These are phyloP conservation scores for Cerastis rubricosa DNA, from an alignment of 2,888 invertebrate species.

Conservation along the genomic window DNA sequence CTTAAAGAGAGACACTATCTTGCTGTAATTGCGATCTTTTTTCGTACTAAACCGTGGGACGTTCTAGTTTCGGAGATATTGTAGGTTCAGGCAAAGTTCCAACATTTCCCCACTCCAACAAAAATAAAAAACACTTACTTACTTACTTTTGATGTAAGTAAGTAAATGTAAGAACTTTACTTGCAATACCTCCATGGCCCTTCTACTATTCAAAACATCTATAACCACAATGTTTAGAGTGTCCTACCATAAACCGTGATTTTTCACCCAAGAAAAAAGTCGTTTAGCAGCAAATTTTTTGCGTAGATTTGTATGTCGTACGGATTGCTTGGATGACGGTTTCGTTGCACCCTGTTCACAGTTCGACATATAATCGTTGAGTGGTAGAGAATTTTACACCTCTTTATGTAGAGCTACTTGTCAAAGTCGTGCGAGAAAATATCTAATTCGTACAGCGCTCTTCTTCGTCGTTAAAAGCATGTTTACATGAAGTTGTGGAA, in stretches of 20 bases:
- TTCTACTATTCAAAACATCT: too few relatives aligned
- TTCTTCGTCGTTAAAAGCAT: not conserved
- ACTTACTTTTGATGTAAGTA: too few relatives aligned
- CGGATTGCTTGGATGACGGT: not conserved
- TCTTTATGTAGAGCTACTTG: not conserved
- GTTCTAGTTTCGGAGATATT: too few relatives aligned
- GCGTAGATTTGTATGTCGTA: not conserved
- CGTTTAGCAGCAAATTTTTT: not conserved
- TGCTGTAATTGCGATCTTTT: too few relatives aligned
- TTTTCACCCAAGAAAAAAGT: not conserved
- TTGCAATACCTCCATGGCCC: too few relatives aligned
- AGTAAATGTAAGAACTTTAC: too few relatives aligned
- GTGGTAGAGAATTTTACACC: too few relatives aligned
- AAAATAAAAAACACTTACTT: too few relatives aligned
- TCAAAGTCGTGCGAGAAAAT: not conserved
- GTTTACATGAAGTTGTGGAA: conserved; percentile 3
- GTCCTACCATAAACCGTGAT: not conserved
- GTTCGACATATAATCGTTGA: not conserved
- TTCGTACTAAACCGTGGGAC: too few relatives aligned
- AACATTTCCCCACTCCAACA: too few relatives aligned
- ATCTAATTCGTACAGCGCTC: not conserved
- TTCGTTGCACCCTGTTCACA: not conserved
- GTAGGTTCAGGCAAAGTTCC: too few relatives aligned
- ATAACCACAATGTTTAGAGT: not conserved
- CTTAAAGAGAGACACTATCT: too few relatives aligned